Evolutionary conservation across 2,888 invertebrate genomes (phyloP), one percentile per base, ranked within the genome.

Genomic region (Athrips mouffetella): DNA sequence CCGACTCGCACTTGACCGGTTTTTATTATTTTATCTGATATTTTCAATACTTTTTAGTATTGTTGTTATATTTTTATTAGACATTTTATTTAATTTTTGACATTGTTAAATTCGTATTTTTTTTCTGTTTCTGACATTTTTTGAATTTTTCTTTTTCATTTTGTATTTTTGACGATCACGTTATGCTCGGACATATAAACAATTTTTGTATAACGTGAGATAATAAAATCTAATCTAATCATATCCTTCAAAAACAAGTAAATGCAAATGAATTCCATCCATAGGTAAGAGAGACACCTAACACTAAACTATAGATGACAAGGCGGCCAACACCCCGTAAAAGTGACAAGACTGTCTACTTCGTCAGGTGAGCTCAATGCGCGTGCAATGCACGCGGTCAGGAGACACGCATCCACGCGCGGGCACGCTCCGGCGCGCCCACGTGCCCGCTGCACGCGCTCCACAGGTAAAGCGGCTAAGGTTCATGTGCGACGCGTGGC

Each of bases 361-460:
- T 60, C 50, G 47, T 52, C 45, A 46, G 45, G 37, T 23, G 33
- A 13, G 58, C 67, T 18, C 68, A 79, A 75, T 77, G 79, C 75
- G 79, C 70, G 63, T 49, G 54, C 59, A 11, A 50, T 23, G 37
- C 40, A 8, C 52, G 62, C 65, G 5, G 11, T 5, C 47, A 53
- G 65, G 68, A 63, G 65, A 67, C 62, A 61, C 66, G 70, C 58
- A 23, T 58, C 76, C 84, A 82, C 81, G 84, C 82, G 81, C 65
- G 65, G 51, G 52, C 69, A 68, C 70, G 80, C 70, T 63, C 63
- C 60, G 60, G 20, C 60, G 75, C 69, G 58, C 68, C 70, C 80
- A 76, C 80, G 80, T 76, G 80, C 71, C 65, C 52, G 54, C 42
- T 51, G 62, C 67, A 67, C 68, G 66, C 70, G 67, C 62, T 31